Conservation (phyloP, 2,113 vertebrate genomes). For the Sphyrna mokarran region DNA sequence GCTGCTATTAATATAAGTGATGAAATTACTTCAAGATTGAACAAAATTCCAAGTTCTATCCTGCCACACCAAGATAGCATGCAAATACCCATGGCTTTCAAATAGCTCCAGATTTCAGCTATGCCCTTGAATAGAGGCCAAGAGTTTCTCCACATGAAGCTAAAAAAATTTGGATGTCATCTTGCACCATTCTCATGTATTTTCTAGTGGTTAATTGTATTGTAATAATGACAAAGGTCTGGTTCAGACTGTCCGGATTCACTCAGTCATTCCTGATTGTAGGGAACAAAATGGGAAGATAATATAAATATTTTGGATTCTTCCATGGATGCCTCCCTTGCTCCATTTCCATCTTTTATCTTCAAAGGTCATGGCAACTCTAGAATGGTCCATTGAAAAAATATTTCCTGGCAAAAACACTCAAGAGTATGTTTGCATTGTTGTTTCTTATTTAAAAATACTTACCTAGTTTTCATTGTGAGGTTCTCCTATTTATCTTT, state of each 20-base stretch:
- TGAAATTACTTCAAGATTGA: neutral
- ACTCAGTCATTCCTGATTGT: neutral
- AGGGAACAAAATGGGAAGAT: neutral
- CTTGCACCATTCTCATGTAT: neutral
- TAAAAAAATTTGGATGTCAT: neutral
- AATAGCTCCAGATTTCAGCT: neutral
- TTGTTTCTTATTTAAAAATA: neutral
- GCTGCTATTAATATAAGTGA: neutral
- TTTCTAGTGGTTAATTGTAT: neutral
- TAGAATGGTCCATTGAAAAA: neutral
- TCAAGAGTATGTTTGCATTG: neutral
- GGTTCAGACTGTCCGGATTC: neutral
- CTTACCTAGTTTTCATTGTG: neutral
- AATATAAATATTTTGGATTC: neutral
- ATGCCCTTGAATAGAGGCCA: neutral
- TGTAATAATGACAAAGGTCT: neutral
- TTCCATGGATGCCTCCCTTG: neutral
- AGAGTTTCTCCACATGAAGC: neutral
- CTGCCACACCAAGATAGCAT: neutral
- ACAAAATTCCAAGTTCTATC: neutral
- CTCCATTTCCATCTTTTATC: too few species aligned
- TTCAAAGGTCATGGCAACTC: neutral
- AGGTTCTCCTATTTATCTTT: neutral
- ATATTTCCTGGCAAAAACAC: neutral
- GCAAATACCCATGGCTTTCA: neutral